Conservation (phyloP, 2,888 invertebrate species). For the Mesorhabditis belari region DNA sequence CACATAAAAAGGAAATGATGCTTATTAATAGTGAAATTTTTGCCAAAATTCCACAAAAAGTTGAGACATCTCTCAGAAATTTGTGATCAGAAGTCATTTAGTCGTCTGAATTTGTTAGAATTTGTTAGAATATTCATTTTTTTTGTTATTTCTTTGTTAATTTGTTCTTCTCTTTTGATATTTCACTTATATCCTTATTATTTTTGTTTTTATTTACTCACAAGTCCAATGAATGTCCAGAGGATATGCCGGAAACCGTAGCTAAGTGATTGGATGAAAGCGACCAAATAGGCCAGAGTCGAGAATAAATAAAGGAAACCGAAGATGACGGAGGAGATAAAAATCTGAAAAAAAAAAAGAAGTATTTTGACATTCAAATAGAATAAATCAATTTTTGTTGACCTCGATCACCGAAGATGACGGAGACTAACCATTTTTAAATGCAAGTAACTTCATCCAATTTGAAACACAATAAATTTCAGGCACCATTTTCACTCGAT, state of each 20-base stretch:
- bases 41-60: too few species aligned
- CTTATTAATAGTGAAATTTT: too few species aligned
- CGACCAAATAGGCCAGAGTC: slow-evolving; percentile 22
- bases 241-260: slow-evolving; percentile 21
- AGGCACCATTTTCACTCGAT: too few species aligned
- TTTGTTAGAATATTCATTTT: too few species aligned
- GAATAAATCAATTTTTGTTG: not conserved
- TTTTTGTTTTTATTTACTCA: slow-evolving; percentile 5
- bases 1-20: too few species aligned
- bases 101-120: too few species aligned
- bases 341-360: slow-evolving; percentile 15
- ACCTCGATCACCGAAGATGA: not conserved
- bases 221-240: slow-evolving; percentile 21
- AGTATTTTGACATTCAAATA: not conserved
- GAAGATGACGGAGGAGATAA: slow-evolving; percentile 18
- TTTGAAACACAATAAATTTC: too few species aligned
- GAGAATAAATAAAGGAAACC: slow-evolving; percentile 18
- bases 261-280: slow-evolving; percentile 29
- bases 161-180: slow-evolving; percentile 1
- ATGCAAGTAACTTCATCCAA: too few species aligned
- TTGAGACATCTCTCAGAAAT: too few species aligned
- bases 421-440: too few species aligned
- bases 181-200: slow-evolving; percentile 3
- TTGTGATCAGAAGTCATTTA: too few species aligned
- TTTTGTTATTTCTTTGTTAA: not conserved